Evolutionary conservation across 2,888 invertebrate genomes (phyloP), one percentile per base, ranked within the genome.

Genomic region (Limnephilus lunatus): DNA sequence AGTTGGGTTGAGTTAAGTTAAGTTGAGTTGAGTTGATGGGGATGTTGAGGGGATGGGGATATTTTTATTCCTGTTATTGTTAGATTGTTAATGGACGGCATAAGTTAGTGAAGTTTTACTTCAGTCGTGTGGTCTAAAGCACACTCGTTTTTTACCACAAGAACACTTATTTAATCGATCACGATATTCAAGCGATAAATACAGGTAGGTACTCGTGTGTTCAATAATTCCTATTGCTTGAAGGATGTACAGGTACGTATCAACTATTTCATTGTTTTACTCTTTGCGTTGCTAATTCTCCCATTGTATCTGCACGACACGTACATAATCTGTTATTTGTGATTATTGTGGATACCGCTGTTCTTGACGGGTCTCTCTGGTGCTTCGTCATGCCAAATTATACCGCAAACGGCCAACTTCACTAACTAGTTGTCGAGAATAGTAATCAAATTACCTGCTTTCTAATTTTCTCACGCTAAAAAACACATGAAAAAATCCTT

Each of bases 381-480:
- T 39, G 9, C 39, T 39, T 68, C n/a, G 68, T 68, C 68, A n/a
- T 25, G 68, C 25, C 68, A 68, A 68, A 68, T 68, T 68, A 68
- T 68, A n/a, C 68, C 68, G 25, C 9, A 68, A 68, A 25, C 68
- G 7, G 68, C n/a, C n/a, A 68, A 68, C 82, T 83, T 31, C 19
- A 15, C 31, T 11, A 35, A 32, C 14, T 11, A 35, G 83, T 35
- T 83, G 83, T 35, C 83, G 35, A 25, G 25, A 83, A 15, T 83
- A 83, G 25, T 15, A 83, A 83, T 32, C 68, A n/a, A 83, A 83
- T 44, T 48, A 44, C 30, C 48, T 12, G 31, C 53, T 48, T 87
- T 87, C 53, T 87, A n/a, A 25, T 53, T 53, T 87, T 31, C 31
- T 87, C 53, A 53, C 87, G 30, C 86, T 86, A 30, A 44, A 30